These are phyloP conservation scores for Carassius carassius DNA, from an alignment of 2,113 vertebrate genomes.

Conservation along the genomic window DNA sequence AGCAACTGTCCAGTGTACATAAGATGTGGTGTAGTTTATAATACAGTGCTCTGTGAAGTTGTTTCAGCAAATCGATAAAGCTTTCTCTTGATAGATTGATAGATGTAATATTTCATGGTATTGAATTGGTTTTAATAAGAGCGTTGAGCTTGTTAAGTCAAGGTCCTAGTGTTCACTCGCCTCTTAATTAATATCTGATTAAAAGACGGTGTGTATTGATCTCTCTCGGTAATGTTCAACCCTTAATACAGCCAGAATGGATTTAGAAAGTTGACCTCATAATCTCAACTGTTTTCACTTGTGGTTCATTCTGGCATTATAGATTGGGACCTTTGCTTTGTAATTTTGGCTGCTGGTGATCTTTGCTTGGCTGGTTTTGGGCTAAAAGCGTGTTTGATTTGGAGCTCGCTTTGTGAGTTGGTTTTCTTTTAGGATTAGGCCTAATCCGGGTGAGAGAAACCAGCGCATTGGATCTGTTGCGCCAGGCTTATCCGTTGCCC, in stretches of 20 bases:
- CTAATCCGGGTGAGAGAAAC: constrained; percentile 33
- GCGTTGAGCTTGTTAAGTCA: constrained; percentile 23
- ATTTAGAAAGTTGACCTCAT: constrained; percentile 39
- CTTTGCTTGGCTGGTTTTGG: constrained; percentile 16
- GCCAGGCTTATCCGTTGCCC: constrained; percentile 8
- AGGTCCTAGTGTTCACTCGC: constrained; percentile 31
- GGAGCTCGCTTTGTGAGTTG: constrained; percentile 9
- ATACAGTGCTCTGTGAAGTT: not conserved
- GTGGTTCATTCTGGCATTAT: constrained; percentile 26
- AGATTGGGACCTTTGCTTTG: constrained; percentile 14
- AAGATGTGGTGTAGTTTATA: not conserved
- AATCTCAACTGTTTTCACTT: constrained; percentile 24
- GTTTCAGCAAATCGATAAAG: constrained; percentile 16
- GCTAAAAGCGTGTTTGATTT: constrained; percentile 12
- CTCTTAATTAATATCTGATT: constrained; percentile 57
- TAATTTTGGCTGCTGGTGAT: constrained; percentile 18
- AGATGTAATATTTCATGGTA: constrained; percentile 16
- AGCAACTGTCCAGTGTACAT: not conserved
- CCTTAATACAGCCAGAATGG: constrained; percentile 31
- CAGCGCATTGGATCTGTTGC: not conserved
- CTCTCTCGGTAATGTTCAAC: constrained; percentile 20
- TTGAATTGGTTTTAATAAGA: constrained; percentile 6
- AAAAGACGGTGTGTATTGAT: constrained; percentile 49
- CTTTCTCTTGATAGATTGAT: constrained; percentile 33
- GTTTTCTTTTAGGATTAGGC: constrained; percentile 26